Conservation (phyloP, 1,140 invertebrate genomes). For the Brachionus rotundiformis region DNA sequence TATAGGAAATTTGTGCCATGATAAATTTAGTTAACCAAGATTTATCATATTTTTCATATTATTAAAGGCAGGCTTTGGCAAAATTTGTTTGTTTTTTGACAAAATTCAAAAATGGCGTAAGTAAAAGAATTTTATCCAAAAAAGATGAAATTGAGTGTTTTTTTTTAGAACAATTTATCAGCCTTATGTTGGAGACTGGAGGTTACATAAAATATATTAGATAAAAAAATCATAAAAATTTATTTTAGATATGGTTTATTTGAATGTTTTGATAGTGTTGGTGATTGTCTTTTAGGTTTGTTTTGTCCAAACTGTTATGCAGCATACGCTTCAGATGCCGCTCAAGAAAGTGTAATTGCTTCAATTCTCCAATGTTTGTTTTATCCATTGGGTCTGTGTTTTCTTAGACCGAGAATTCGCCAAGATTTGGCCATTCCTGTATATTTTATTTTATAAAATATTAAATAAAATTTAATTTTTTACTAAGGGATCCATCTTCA, state of each 20-base stretch:
- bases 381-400: constrained; percentile 34
- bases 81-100: neutral
- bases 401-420: constrained; percentile 29
- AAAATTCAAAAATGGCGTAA: neutral
- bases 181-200: neutral
- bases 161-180: constrained; percentile 14
- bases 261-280: constrained; percentile 41
- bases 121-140: no score
- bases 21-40: constrained; percentile 1
- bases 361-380: constrained; percentile 24
- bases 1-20: neutral
- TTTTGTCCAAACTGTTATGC: constrained; percentile 39
- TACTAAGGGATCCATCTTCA: constrained; percentile 12
- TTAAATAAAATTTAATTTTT: neutral
- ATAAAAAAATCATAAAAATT: neutral
- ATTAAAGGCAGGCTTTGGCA: neutral
- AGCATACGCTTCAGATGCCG: constrained; percentile 31
- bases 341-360: constrained; percentile 15
- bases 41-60: neutral
- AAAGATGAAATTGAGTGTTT: no score
- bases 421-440: constrained; percentile 20
- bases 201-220: neutral
- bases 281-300: constrained; percentile 14
- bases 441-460: neutral
- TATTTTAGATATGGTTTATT: constrained; percentile 36